Evolutionary conservation across 2,888 invertebrate genomes (phyloP).

Genomic region (Suillia variegata): DNA sequence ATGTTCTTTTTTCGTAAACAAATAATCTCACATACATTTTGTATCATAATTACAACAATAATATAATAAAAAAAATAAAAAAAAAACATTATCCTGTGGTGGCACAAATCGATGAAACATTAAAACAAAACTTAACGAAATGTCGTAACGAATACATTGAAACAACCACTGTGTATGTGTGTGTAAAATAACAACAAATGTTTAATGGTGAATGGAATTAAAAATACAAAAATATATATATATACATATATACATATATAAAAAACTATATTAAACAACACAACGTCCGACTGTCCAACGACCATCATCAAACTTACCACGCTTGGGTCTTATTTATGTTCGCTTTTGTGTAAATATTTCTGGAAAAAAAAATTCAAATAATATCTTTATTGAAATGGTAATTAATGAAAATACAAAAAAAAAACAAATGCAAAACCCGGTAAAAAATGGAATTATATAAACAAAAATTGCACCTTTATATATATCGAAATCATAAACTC

Average conservation of each 20-base stretch:
- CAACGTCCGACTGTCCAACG: background rate
- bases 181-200: constrained; percentile 19
- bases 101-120: constrained; percentile 48
- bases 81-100: constrained; percentile 45
- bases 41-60: constrained; percentile 27
- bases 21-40: constrained; percentile 26
- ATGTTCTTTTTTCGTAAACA: constrained; percentile 48
- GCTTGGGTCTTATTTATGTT: background rate
- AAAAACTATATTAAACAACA: no score
- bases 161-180: constrained; percentile 14
- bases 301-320: background rate
- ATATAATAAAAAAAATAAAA: constrained; percentile 30
- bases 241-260: no score
- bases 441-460: background rate
- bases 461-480: constrained; percentile 3
- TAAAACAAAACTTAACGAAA: constrained; percentile 24
- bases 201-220: constrained; percentile 11
- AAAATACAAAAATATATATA: constrained; percentile 24
- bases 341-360: constrained; percentile 45
- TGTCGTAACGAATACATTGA: constrained; percentile 13
- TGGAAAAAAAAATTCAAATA: constrained; percentile 15
- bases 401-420: no score
- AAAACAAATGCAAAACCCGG: no score
- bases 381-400: no score
- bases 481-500: background rate